A percentile compares a stretch with the other conserved stretches of the same genome.
Conservation (phyloP, 2,888 invertebrate genomes). For the Willowsia nigromaculata region DNA sequence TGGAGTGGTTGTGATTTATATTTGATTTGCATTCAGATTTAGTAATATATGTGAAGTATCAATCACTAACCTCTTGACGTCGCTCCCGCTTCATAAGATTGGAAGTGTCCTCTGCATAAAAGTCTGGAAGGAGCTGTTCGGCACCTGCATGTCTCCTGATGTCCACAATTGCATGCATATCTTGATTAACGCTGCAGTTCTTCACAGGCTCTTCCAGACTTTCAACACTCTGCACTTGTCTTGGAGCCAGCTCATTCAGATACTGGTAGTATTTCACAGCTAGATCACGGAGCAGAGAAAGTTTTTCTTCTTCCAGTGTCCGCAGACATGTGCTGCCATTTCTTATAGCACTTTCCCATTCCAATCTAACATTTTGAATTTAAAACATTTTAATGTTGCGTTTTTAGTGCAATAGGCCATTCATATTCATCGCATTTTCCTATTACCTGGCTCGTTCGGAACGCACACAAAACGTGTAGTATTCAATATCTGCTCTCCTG, state of each 20-base stretch:
- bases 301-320: slow-evolving; percentile 92
- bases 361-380: slow-evolving; percentile 84
- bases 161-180: slow-evolving; percentile 85
- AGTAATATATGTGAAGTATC: not conserved
- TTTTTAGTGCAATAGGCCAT: not conserved
- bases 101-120: slow-evolving; percentile 96
- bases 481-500: slow-evolving; percentile 94
- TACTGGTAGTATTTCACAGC: slow-evolving; percentile 83
- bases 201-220: slow-evolving; percentile 86
- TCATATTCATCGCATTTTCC: not conserved
- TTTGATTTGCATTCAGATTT: not conserved
- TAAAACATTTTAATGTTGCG: not conserved
- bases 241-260: slow-evolving; percentile 88
- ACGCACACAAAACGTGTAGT: slow-evolving; percentile 93
- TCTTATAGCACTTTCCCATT: slow-evolving; percentile 94
- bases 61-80: slow-evolving; percentile 88
- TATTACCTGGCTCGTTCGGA: slow-evolving; percentile 91
- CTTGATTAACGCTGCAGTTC: slow-evolving; percentile 83
- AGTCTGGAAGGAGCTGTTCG: slow-evolving; percentile 94
- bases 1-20: too few relatives aligned
- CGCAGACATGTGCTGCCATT: slow-evolving; percentile 93
- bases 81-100: slow-evolving; percentile 95
- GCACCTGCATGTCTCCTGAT: slow-evolving; percentile 87
- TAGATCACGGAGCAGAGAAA: slow-evolving; percentile 88
- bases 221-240: slow-evolving; percentile 85